Evolutionary conservation across 2,797 vertebrate genomes (phyloP).

Genomic region (Enteromius unitaeniatus): DNA sequence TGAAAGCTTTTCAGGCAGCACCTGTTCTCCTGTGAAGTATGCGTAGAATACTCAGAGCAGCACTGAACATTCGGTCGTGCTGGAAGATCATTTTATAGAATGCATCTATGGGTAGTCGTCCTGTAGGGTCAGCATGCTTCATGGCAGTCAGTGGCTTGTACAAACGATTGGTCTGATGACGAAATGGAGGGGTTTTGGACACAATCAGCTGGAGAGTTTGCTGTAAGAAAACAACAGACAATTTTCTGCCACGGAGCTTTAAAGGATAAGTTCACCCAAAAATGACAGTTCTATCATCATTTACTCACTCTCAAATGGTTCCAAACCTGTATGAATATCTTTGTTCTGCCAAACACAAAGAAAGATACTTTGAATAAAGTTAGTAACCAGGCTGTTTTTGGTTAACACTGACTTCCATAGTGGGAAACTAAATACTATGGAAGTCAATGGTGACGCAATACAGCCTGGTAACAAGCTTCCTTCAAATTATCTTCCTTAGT

Average conservation of each 20-base stretch:
- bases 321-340: too few species aligned
- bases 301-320: too few species aligned
- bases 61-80: slow-evolving; percentile 61
- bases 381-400: too few species aligned
- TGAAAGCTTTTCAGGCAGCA: neutral
- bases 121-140: slow-evolving; percentile 75
- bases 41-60: slow-evolving; percentile 67
- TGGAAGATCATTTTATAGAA: slow-evolving; percentile 78
- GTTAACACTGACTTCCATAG: too few species aligned
- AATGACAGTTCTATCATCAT: too few species aligned
- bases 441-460: too few species aligned
- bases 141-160: slow-evolving; percentile 77
- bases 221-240: slow-evolving; percentile 59
- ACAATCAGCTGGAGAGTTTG: slow-evolving; percentile 71
- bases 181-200: slow-evolving; percentile 68
- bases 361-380: too few species aligned
- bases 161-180: slow-evolving; percentile 75
- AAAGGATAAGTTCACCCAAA: neutral
- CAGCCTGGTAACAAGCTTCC: too few species aligned
- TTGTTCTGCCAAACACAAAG: too few species aligned
- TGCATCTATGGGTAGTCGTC: slow-evolving; percentile 70
- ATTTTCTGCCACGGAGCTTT: neutral
- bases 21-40: slow-evolving; percentile 64
- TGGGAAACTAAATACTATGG: too few species aligned
- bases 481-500: too few species aligned